Conservation (phyloP, 1,140 invertebrate genomes). For the Drosophila sturtevanti region DNA sequence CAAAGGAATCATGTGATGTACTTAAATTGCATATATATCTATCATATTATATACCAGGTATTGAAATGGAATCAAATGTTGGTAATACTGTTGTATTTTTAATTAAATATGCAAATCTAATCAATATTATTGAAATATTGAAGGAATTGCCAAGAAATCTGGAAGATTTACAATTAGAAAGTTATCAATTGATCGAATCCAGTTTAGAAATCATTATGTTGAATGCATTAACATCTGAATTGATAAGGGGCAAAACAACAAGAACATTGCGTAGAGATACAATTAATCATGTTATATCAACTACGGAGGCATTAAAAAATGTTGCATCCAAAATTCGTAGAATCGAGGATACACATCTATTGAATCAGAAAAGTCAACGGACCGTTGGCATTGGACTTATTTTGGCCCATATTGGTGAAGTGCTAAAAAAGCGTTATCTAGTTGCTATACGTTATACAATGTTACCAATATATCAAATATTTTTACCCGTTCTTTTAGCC, state of each 20-base stretch:
- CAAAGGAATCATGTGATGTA: slow-evolving; percentile 20
- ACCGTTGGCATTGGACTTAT: not conserved
- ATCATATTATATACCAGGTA: not conserved
- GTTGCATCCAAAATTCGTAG: slow-evolving; percentile 5
- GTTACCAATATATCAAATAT: slow-evolving; percentile 21
- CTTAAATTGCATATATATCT: slow-evolving; percentile 12
- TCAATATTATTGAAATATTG: slow-evolving; percentile 5
- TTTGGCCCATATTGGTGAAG: slow-evolving; percentile 4
- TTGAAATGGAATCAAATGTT: slow-evolving; percentile 30
- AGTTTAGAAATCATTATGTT: slow-evolving; percentile 33
- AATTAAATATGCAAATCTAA: not conserved
- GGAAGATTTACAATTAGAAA: slow-evolving; percentile 28
- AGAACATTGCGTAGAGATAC: not conserved
- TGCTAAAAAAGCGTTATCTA: slow-evolving; percentile 22
- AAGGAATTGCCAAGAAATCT: slow-evolving; percentile 2
- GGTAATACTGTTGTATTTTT: slow-evolving; percentile 21
- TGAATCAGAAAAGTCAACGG: not conserved
- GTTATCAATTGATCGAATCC: slow-evolving; percentile 24
- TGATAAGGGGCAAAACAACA: not conserved
- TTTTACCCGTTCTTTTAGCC: slow-evolving; percentile 21
- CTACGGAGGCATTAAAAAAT: not conserved
- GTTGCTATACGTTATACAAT: slow-evolving; percentile 16
- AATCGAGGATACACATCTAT: slow-evolving; percentile 10
- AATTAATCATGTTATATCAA: not conserved
- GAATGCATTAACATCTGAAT: slow-evolving; percentile 3